Evolutionary conservation across 1,140 invertebrate genomes (phyloP), one percentile per base, ranked within the genome.

Genomic region (Octopus bimaculoides): DNA sequence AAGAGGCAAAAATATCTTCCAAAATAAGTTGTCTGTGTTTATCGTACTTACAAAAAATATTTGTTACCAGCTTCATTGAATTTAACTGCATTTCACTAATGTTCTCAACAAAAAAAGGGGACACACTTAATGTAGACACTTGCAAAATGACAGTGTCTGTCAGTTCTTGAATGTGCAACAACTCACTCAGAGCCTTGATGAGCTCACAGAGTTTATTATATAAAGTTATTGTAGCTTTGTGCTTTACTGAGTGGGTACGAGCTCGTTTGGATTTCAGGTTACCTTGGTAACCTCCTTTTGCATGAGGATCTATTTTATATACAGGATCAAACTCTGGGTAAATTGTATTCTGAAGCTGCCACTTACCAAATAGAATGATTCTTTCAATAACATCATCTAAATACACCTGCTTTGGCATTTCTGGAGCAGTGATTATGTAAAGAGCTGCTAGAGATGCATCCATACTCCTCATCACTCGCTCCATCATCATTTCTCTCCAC

Each of bases 21-120:
- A 99, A 90, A 76, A 99, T 92, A 77, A 98, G 92, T 86, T 96
- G 93, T 77, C 98, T 92, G 89, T 99, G 97, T 88, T 97, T 97
- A 84, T 98, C 97, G 89, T 99, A 99, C 85, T 95, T 93, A 8
- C 96, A 95, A 91, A 99, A 99, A 87, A 99, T 95, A 83, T 94
- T 96, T 73, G 97, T 98, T 12, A 99, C 96, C 54, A 99, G 92
- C 90, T 97, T 97, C 80, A 99, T 92, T 17, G 97, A 94, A 83
- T 96, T 95, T 78, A 99, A 92, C 89, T 99, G 98, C 55, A 99
- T 91, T 89, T 99, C 98, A 87, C 96, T 96, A 80, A 99, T 95
- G 87, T 97, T 97, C 91, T 99, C 98, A 7, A 99, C 97, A 91
- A 99, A 99, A 91, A 99, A 99, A 0, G 98, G 96, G 66, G 96